Base-by-base conservation (phyloP, 1,140 invertebrate genomes). In the Euura lappo region DNA sequence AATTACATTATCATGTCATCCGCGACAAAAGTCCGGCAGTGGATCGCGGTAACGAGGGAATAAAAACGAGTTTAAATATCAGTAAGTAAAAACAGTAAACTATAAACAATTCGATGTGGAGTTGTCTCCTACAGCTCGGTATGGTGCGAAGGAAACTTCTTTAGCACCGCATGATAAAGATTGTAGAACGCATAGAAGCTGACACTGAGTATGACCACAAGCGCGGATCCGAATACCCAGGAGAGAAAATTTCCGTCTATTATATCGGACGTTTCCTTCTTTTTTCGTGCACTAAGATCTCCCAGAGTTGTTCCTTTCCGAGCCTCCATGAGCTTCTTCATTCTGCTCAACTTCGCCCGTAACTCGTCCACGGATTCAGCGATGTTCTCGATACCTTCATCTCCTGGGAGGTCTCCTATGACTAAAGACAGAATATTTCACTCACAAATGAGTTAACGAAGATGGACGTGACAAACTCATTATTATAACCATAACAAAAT, bases 161-260 rank as follows among this genome's bases (percentile, higher is more conserved):
- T 95, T 2, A 94, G 82, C 47, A 95, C 93, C 6, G 94, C 94
- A 76, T 91, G 89, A 79, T 95, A 95, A 0, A 96, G 87, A 85
- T 94, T 95, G 77, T 95, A 94, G 83, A 95, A 96, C 0, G 94
- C 94, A 78, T 95, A 95, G 2, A 93, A 89, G 65, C 93, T 94
- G 68, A 95, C 94, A 74, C 91, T 91, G 2, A 95, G 80, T 65
- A 96, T 95, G n/a, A 95, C 91, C 3, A 92, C 77, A 3, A 96
- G 86, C 2, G 93, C 93, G 2, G 92, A 90, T 4, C 91, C 92
- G 79, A 96, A 95, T 28, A 95, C 93, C 76, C 94, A 90, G 74
- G 93, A 94, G 0, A 96, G 86, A 79, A 95, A 94, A 80, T 92
- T 94, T 0, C 93, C 94, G 79, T 95, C 93, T 64, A 95, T 95